Conservation (phyloP, 2,113 vertebrate genomes). For the Alosa alosa region DNA sequence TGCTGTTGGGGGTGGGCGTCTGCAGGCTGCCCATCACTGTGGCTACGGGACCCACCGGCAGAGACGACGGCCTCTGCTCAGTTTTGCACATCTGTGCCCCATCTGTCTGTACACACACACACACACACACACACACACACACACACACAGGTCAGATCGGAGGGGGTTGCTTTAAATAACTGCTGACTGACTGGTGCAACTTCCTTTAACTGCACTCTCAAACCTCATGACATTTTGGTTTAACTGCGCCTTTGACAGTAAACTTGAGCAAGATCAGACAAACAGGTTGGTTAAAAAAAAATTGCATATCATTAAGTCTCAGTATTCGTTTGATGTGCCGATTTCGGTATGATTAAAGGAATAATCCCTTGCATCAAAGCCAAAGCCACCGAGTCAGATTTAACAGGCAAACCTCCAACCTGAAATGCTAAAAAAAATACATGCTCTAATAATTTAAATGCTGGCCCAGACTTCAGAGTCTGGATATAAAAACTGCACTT, state of each 20-base stretch:
- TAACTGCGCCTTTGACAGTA: neutral
- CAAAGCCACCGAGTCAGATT: neutral
- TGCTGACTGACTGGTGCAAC: neutral
- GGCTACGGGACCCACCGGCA: conserved; percentile 89
- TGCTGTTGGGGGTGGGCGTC: conserved; percentile 97
- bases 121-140: conserved; percentile 21
- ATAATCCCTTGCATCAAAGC: neutral
- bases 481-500: neutral
- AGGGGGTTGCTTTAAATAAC: neutral
- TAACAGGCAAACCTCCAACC: neutral
- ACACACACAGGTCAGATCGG: neutral
- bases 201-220: neutral
- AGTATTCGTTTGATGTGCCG: neutral
- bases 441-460: neutral
- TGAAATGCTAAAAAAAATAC: neutral
- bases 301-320: neutral
- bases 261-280: neutral
- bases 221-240: neutral
- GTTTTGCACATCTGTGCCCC: conserved; percentile 89
- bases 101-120: conserved; percentile 81
- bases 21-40: conserved; percentile 91
- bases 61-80: conserved; percentile 93
- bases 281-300: neutral
- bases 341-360: neutral
- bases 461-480: neutral